Conservation (phyloP, 2,888 invertebrate species). For the Malachius bipustulatus region DNA sequence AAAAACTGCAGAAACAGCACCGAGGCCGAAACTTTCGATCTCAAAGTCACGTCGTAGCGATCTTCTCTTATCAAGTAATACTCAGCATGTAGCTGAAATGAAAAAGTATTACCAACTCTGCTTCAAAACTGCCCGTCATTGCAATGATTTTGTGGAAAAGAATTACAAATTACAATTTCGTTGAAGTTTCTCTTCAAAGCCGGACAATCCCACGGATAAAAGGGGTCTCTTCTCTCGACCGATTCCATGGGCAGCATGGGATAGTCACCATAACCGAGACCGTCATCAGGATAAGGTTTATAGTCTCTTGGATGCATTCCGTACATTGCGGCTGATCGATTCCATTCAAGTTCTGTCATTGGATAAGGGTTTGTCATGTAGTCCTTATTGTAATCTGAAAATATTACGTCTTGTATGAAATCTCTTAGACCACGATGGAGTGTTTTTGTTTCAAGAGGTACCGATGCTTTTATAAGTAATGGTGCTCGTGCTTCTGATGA, state of each 20-base stretch:
- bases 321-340: constrained; percentile 79
- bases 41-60: constrained; percentile 49
- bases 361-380: constrained; percentile 75
- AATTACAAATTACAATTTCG: constrained; percentile 69
- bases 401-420: too few species aligned
- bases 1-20: constrained; percentile 44
- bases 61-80: constrained; percentile 60
- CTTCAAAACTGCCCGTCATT: too few species aligned
- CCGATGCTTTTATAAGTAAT: too few species aligned
- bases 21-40: constrained; percentile 39
- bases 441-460: too few species aligned
- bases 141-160: too few species aligned
- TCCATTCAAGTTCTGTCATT: constrained; percentile 59
- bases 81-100: constrained; percentile 50
- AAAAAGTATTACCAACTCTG: too few species aligned
- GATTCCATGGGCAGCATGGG: constrained; percentile 65
- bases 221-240: constrained; percentile 60
- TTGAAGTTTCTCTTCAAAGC: constrained; percentile 70
- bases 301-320: constrained; percentile 73
- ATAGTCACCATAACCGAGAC: constrained; percentile 72
- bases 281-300: constrained; percentile 65
- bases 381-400: constrained; percentile 68
- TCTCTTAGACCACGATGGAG: too few species aligned
- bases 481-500: too few species aligned
- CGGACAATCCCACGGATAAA: constrained; percentile 76